phyloP scores from a whole-genome alignment of 92 coral and sea anemone species.

The Phenganax subtilis region DNA sequence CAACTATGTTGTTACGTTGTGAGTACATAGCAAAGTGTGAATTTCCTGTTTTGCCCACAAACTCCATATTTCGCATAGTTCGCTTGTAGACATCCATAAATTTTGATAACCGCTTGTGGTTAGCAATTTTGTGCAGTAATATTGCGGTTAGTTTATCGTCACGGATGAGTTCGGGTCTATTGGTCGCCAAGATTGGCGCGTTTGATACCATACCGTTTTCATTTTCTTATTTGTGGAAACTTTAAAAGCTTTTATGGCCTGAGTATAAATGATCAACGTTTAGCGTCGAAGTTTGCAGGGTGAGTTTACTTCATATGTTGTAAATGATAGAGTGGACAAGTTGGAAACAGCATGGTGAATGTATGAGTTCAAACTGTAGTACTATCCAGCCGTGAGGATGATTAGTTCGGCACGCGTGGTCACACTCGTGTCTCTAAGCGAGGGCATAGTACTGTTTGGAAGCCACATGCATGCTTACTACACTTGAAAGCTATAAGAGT shows the following conservation, averaged over 20 bases:
- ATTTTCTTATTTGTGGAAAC: not conserved
- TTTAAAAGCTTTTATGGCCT: not conserved
- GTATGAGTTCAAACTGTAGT: not conserved
- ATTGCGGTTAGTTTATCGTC: not conserved
- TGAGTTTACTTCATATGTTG: not conserved
- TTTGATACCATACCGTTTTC: not conserved
- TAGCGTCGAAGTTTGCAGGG: not conserved
- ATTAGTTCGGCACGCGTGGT: conserved; percentile 8
- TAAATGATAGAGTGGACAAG: not conserved
- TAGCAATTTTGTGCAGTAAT: not conserved
- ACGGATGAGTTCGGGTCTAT: conserved; percentile 11
- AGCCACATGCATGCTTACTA: not conserved
- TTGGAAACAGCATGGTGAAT: conserved; percentile 22
- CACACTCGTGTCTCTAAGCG: conserved; percentile 22
- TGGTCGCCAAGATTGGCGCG: not conserved
- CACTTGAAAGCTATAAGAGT: not conserved
- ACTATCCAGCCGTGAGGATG: conserved; percentile 3
- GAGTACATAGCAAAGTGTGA: conserved; percentile 17
- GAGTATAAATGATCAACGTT: not conserved
- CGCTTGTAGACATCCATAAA: not conserved
- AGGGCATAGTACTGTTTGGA: not conserved
- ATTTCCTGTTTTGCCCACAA: conserved; percentile 22
- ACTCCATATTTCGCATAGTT: not conserved
- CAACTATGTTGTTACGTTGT: not conserved
- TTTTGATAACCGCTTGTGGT: not conserved